These are phyloP conservation scores for Caenorhabditis parvicauda DNA, from an alignment of 2,888 invertebrate genomes.

Conservation along the genomic window DNA sequence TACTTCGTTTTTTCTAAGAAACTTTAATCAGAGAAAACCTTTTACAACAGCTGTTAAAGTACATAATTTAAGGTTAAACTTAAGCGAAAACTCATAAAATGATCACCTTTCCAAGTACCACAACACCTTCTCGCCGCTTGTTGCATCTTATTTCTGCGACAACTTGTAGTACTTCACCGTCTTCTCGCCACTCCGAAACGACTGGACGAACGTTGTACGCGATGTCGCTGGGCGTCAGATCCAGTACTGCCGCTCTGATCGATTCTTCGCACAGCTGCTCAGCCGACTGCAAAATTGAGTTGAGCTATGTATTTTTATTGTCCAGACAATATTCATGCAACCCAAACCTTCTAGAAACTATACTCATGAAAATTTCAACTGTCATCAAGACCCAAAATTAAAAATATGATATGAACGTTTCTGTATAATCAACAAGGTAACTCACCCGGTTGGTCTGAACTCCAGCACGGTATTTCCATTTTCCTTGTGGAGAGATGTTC, in stretches of 20 bases:
- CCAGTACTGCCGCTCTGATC: conserved; percentile 80
- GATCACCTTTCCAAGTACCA: conserved; percentile 31
- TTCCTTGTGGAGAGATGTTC: conserved; percentile 28
- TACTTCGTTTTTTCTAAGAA: background rate
- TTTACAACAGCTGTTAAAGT: too few relatives aligned
- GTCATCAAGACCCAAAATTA: too few relatives aligned
- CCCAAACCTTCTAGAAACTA: too few relatives aligned
- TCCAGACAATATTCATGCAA: too few relatives aligned
- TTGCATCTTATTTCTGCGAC: conserved; percentile 48
- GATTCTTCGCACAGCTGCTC: conserved; percentile 68
- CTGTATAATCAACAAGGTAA: too few relatives aligned
- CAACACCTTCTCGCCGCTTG: conserved; percentile 46
- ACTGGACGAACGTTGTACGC: conserved; percentile 68
- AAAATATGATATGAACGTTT: too few relatives aligned
- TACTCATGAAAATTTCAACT: too few relatives aligned
- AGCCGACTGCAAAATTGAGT: conserved; percentile 24
- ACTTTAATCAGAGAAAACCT: too few relatives aligned
- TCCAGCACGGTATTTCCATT: too few relatives aligned
- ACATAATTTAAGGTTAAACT: background rate
- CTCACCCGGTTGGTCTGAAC: too few relatives aligned
- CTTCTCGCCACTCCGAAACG: conserved; percentile 49
- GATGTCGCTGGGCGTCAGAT: conserved; percentile 80
- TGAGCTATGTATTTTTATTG: too few relatives aligned
- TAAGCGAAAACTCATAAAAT: too few relatives aligned
- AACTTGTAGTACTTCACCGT: conserved; percentile 44